Percentiles rank a stretch among this genome's conserved stretches.
Evolutionary conservation across 2,113 vertebrate species (phyloP).

Genomic region (Melozone crissalis): DNA sequence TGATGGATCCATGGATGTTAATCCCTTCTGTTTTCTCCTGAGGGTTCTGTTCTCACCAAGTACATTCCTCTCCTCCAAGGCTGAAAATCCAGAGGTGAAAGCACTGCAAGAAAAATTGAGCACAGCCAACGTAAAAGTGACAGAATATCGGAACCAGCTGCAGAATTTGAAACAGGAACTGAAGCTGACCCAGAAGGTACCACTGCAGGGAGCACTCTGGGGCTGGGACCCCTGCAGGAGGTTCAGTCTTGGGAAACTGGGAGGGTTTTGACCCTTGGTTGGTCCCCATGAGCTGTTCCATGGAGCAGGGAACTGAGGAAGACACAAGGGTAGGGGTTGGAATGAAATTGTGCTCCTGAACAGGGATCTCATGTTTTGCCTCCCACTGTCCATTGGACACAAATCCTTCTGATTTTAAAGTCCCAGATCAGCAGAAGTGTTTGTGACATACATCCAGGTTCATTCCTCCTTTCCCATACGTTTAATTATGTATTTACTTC

Average conservation of each 20-base stretch:
- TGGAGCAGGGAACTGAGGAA: background rate
- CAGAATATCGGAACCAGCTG: constrained; percentile 90
- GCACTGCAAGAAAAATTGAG: constrained; percentile 86
- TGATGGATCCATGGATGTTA: background rate
- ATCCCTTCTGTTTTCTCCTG: background rate
- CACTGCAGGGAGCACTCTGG: background rate
- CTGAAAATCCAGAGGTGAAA: constrained; percentile 77
- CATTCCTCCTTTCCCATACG: background rate
- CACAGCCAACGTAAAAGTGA: constrained; percentile 81
- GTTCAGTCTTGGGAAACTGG: background rate
- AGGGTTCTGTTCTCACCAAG: background rate
- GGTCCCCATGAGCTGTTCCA: background rate
- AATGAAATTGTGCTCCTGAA: rapidly evolving
- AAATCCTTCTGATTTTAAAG: background rate
- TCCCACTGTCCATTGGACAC: background rate
- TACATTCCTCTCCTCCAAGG: constrained; percentile 50
- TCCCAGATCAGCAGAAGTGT: background rate
- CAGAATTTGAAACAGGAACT: constrained; percentile 86
- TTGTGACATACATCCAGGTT: background rate
- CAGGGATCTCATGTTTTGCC: background rate
- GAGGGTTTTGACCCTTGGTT: background rate
- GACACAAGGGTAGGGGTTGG: background rate
- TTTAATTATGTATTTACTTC: constrained; percentile 3
- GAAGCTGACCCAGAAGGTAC: constrained; percentile 90
- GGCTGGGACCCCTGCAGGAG: background rate